A percentile compares a stretch with the other conserved stretches of the same genome.
Conservation (phyloP, 2,797 vertebrate genomes). For the Threskiornis aethiopicus region DNA sequence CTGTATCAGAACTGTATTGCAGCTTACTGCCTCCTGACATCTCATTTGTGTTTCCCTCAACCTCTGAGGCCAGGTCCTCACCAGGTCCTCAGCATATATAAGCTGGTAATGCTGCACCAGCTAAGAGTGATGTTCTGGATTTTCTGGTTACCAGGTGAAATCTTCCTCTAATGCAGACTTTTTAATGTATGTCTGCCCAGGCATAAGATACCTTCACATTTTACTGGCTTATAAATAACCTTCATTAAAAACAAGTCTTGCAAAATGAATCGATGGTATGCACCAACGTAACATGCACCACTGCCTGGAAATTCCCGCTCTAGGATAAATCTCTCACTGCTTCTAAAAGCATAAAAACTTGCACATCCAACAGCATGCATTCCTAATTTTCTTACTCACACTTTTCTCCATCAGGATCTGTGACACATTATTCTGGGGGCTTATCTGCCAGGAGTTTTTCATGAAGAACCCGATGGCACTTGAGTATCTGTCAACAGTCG, state of each 20-base stretch:
- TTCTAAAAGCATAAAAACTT: not conserved
- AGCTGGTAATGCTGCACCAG: not conserved
- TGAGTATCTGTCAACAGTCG: conserved; percentile 34
- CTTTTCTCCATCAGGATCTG: conserved; percentile 62
- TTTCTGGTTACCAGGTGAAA: not conserved
- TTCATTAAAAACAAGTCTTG: not conserved
- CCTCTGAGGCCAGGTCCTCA: not conserved
- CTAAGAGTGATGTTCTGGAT: not conserved
- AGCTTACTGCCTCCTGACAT: not conserved
- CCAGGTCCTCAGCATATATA: not conserved
- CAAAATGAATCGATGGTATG: not conserved
- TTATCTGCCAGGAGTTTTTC: conserved; percentile 68
- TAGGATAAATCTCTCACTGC: not conserved
- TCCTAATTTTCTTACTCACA: conserved; percentile 33
- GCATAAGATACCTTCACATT: not conserved
- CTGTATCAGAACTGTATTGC: not conserved
- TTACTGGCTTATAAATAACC: not conserved
- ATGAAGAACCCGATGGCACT: conserved; percentile 61
- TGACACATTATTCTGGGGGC: conserved; percentile 62
- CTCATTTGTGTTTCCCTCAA: not conserved
- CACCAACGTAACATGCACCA: not conserved
- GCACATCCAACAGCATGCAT: not conserved
- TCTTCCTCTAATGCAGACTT: not conserved
- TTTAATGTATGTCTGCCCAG: not conserved
- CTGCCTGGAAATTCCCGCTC: not conserved